Evolutionary conservation across 2,797 vertebrate species (phyloP), one percentile per base, ranked within the genome.

Genomic region (Peromyscus eremicus): DNA sequence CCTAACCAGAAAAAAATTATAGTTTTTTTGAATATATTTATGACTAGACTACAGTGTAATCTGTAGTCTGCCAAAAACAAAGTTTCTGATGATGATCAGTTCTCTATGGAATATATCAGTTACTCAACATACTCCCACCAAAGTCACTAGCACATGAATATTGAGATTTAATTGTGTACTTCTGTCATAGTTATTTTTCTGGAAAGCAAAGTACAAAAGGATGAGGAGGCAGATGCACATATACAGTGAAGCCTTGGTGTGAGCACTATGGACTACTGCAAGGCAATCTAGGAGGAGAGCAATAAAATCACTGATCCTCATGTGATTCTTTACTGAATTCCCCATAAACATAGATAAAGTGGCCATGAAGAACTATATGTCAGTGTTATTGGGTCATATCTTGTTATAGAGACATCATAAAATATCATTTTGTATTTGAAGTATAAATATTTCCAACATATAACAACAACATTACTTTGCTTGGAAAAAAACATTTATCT

Each of bases 31-130:
- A 77, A 91, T 17, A 23, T 79, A 66, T 1, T 81, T 92, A 52
- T 64, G 71, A 91, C 25, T 86, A 55, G 43, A 89, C 64, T 70
- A 80, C 11, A 85, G 34, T 86, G 57, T 40, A 73, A 25, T 76
- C 46, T 96, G 25, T n/a, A n/a, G n/a, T 73, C 40, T 83, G 32
- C 2, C 34, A 93, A 52, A 97, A 81, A 92, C 57, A 87, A 34
- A 55, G 12, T 40, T 73, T 73, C 19, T 73, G n/a, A n/a, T 49
- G 52, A 75, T 76, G 60, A 82, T 6, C 34, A 87, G 25, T 0
- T 40, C 46, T 95, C n/a, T 57, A 94, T 55, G 32, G 75, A 92
- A 55, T 85, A 64, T 62, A 62, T 46, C 46, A 87, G 21, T 64
- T 6, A 34, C 34, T 88, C 40, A 79, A 14, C 52, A 27, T n/a